These are phyloP conservation scores for Atta cephalotes DNA, from an alignment of 1,140 invertebrate species.

Conservation along the genomic window DNA sequence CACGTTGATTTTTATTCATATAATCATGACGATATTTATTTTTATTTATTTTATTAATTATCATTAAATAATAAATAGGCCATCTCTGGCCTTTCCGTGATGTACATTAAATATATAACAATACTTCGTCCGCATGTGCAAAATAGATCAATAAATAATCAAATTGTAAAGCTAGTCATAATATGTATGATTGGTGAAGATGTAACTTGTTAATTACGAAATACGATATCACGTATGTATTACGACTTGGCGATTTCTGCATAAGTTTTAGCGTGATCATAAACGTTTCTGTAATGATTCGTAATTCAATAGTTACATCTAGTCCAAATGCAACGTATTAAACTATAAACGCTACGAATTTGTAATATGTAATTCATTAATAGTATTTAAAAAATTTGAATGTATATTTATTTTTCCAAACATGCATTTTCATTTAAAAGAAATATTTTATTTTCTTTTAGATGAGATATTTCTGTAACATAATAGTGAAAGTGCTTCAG, in stretches of 20 bases:
- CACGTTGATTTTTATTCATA: background rate
- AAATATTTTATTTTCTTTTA: background rate
- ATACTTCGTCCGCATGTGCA: conserved; percentile 42
- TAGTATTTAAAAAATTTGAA: conserved; percentile 52
- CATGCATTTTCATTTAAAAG: too few relatives aligned
- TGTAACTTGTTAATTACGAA: background rate
- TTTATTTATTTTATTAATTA: conserved; percentile 75
- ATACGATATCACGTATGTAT: background rate
- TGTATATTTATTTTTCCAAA: conserved; percentile 1
- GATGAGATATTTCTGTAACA: background rate
- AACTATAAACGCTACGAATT: conserved; percentile 33
- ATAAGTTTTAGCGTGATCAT: background rate
- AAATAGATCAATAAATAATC: conserved; percentile 69
- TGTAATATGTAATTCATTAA: conserved; percentile 59
- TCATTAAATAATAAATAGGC: conserved; percentile 46
- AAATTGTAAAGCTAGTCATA: conserved; percentile 82
- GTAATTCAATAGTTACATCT: conserved; percentile 79
- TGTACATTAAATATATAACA: conserved; percentile 73
- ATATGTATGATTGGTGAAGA: background rate
- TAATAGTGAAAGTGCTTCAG: conserved; percentile 1
- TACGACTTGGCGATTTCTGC: background rate
- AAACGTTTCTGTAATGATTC: background rate
- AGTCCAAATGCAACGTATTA: conserved; percentile 70
- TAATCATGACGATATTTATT: conserved; percentile 79
- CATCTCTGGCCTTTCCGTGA: conserved; percentile 19